Base-by-base conservation (phyloP, 2,797 vertebrate genomes). In the Sus cebifrons region DNA sequence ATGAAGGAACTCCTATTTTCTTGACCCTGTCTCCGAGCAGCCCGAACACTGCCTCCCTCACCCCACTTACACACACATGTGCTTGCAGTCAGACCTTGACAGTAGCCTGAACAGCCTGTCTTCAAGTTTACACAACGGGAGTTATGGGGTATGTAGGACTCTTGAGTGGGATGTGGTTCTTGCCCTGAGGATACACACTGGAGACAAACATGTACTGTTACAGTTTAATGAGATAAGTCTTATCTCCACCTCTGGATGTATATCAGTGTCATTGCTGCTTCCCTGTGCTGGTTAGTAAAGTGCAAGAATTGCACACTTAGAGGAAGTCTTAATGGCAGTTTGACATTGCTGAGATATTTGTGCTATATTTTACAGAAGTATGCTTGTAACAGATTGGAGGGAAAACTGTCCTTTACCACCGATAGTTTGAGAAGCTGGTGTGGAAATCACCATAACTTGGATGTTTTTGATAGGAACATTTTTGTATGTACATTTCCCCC, bases 391-490 rank as follows among this genome's bases (percentile, higher is more conserved):
- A 95, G 52, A 83, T 83, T 86, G 67, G 44, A 49, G n/a, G 56
- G n/a, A 56, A 74, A 93, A 81, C 27, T 29, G 56, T 85, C 36
- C 40, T 92, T 91, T 2, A 21, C 49, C 62, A 56, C 15, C 74
- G 49, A 32, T 82, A 67, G 52, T 79, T 86, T 83, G 29, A 40
- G 65, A 92, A 60, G 8, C 88, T 89, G 36, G 60, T 70, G 25
- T 94, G 21, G 25, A 44, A 16, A 68, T 83, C 65, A 58, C 12
- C 18, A 32, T 68, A 89, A 83, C 32, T 73, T 65, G 29, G 64
- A 32, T 88, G 20, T 81, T 94, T 95, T 91, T 86, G 83, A 58
- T 78, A 71, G n/a, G 54, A 87, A 88, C 70, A 74, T 58, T 89
- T 91, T 70, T 68, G 5, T 3, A 23, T 74, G 29, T 21, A 82